phyloP scores from a whole-genome alignment of 2,113 vertebrate species.

The Coptodon bakossiorum region DNA sequence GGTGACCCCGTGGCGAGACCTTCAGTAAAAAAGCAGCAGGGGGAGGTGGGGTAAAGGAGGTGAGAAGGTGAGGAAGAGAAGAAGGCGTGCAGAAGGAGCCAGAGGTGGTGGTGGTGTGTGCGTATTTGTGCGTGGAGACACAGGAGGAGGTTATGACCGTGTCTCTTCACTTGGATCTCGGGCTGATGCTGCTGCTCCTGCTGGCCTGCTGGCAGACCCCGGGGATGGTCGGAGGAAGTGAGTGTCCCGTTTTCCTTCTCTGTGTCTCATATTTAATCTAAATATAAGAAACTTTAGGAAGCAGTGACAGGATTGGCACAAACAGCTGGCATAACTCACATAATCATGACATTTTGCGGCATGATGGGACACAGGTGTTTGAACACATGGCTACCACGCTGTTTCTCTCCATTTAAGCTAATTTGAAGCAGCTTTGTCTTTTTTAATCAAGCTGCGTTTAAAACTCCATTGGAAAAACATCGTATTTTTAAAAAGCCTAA shows the following conservation, averaged over 20 bases:
- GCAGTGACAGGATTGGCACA: not conserved
- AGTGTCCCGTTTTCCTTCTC: not conserved
- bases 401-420: not conserved
- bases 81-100: not conserved
- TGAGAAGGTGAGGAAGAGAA: not conserved
- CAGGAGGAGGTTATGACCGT: slow-evolving; percentile 42
- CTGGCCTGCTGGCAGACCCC: slow-evolving; percentile 39
- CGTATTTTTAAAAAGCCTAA: not conserved
- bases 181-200: slow-evolving; percentile 43
- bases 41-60: not conserved
- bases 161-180: slow-evolving; percentile 20
- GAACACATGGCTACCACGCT: not conserved
- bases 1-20: slow-evolving; percentile 4
- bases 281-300: not conserved
- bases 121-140: not conserved
- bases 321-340: not conserved
- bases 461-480: not conserved
- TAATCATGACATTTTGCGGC: not conserved
- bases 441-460: not conserved
- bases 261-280: not conserved
- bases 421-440: not conserved
- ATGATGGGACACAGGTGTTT: not conserved
- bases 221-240: slow-evolving; percentile 40
- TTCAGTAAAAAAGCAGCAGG: not conserved
- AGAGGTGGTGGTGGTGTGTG: not conserved